A percentile compares a stretch with the other conserved stretches of the same genome.
These are phyloP conservation scores for Hemibagrus guttatus DNA, from an alignment of 2,797 vertebrate genomes.

Conservation along the genomic window DNA sequence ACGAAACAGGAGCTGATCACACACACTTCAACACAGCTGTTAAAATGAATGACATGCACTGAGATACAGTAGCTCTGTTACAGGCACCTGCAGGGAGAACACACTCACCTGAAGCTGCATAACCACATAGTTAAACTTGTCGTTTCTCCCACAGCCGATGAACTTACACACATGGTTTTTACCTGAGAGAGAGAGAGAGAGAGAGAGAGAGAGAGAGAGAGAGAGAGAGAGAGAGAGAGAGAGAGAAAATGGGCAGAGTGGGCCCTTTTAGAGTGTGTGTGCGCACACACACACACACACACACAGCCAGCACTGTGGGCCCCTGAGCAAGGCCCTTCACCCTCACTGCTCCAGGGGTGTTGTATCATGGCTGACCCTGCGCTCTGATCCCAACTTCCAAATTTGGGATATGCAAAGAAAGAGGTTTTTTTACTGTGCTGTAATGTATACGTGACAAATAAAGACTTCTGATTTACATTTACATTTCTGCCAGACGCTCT, in stretches of 20 bases:
- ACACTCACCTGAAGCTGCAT: conserved; percentile 95
- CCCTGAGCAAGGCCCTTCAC: too few species aligned
- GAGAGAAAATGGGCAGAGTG: background rate
- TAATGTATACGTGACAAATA: too few species aligned
- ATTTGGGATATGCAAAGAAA: too few species aligned
- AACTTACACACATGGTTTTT: conserved; percentile 96
- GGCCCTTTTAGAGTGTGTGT: background rate
- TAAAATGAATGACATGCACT: background rate
- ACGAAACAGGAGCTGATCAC: background rate
- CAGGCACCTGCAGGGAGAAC: background rate
- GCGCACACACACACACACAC: background rate
- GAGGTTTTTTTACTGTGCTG: too few species aligned
- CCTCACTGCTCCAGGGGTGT: too few species aligned
- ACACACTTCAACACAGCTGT: background rate
- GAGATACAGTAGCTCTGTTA: background rate
- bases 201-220: background rate
- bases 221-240: background rate
- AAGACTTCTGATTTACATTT: too few species aligned
- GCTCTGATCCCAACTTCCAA: too few species aligned
- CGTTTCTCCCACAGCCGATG: conserved; percentile 95
- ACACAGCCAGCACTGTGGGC: background rate
- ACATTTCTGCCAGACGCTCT: too few species aligned
- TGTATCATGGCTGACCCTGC: too few species aligned
- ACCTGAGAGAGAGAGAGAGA: conserved; percentile 65
- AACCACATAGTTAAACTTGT: conserved; percentile 98